Base-by-base conservation (phyloP, 2,113 vertebrate genomes). In the Rhynchomys soricoides region DNA sequence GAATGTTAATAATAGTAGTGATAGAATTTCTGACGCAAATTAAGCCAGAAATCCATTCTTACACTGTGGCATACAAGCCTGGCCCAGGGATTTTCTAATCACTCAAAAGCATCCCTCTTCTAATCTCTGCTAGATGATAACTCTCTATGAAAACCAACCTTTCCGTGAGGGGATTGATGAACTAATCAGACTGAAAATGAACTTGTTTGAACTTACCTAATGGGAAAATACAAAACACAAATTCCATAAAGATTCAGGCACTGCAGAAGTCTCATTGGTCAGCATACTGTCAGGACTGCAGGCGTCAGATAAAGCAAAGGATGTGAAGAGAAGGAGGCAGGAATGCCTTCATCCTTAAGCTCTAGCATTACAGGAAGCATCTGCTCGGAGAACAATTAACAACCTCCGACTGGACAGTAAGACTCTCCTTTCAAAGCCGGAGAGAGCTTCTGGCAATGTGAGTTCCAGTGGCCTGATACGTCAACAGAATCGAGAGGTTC, bases 321-420 rank as follows among this genome's bases (percentile, higher is more conserved):
- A 93, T 75, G 57, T 96, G 87, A 93, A 74, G 43, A 95, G 50
- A 86, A 66, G 93, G 62, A 94, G 43, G 74, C 70, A 94, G 74
- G 89, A 95, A 94, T 17, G 45, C 75, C 96, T 93, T 88, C 68
- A 71, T 96, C 71, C 89, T 85, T 79, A 68, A 73, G 68, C 70
- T 16, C 88, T 95, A 81, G 48, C 45, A 7, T 86, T 92, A 90
- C 95, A 97, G 95, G 97, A 98, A 97, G 95, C 94, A 98, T 68
- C 96, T 96, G 95, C 78, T 94, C 66, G n/a, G 75, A 94, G 89
- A 97, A 96, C 97, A 97, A 95, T 97, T 43, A 37, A 37, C 31
- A 59, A 91, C 64, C 81, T 31, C 94, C 45, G 26, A 82, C 71
- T 64, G 62, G 13, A 81, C n/a, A 93, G 74, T 17, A 92, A 55